phyloP scores from a whole-genome alignment of 2,797 vertebrate species.

The Oreochromis grahami region DNA sequence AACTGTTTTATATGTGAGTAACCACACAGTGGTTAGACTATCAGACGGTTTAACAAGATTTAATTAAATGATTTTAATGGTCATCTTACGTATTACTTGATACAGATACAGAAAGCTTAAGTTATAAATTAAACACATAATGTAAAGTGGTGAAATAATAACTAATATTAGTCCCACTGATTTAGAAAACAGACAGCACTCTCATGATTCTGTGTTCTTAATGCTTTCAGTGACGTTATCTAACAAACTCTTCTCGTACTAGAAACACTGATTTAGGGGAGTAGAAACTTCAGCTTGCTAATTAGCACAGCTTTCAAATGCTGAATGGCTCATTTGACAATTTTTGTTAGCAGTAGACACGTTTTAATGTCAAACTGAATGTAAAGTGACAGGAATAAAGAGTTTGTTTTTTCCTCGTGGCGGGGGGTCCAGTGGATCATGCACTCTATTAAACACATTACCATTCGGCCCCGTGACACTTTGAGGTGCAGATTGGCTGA shows the following conservation, averaged over 20 bases:
- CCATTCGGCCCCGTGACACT: slow-evolving; percentile 10
- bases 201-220: slow-evolving; percentile 12
- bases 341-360: slow-evolving; percentile 39
- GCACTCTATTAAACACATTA: slow-evolving; percentile 37
- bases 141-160: neutral
- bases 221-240: neutral
- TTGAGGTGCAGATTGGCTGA: neutral
- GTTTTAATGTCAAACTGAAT: slow-evolving; percentile 42
- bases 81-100: neutral
- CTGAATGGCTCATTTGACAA: slow-evolving; percentile 45
- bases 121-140: neutral
- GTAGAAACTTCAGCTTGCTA: slow-evolving; percentile 29
- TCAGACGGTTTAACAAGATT: neutral
- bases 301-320: slow-evolving; percentile 46
- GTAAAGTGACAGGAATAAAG: slow-evolving; percentile 44
- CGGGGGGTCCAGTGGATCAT: slow-evolving; percentile 21
- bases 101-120: neutral
- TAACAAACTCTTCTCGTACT: slow-evolving; percentile 8
- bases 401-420: slow-evolving; percentile 26
- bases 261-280: slow-evolving; percentile 10
- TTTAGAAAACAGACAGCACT: neutral
- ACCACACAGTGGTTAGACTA: neutral
- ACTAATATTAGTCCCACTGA: neutral
- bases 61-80: neutral
- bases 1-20: neutral